These are phyloP conservation scores for Drosophila buzzatii DNA, from an alignment of 2,888 invertebrate genomes.

Conservation along the genomic window DNA sequence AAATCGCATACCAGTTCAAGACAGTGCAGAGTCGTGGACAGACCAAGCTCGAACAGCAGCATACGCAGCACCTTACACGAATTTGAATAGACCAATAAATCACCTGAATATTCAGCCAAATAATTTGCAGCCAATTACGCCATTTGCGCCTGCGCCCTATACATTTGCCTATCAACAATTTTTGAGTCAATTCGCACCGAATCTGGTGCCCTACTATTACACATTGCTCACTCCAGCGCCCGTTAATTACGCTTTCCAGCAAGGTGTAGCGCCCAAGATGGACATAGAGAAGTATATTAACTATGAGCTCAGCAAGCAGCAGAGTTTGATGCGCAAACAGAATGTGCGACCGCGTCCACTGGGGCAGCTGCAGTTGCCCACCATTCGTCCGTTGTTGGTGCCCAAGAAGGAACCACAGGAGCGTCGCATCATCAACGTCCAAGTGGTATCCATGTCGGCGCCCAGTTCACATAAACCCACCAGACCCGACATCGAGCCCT, in stretches of 20 bases:
- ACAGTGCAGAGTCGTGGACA: slow-evolving; percentile 1
- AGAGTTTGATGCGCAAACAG: slow-evolving; percentile 22
- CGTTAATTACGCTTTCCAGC: neutral
- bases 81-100: neutral
- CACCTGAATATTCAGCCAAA: neutral
- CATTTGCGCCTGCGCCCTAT: slow-evolving; percentile 4
- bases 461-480: neutral
- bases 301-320: slow-evolving; percentile 47
- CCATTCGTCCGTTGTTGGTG: neutral
- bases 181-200: slow-evolving; percentile 2
- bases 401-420: neutral
- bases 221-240: neutral
- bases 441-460: slow-evolving; percentile 22
- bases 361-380: slow-evolving; percentile 26
- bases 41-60: neutral
- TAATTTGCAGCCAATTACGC: slow-evolving; percentile 1
- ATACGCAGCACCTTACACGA: too few relatives aligned
- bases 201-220: slow-evolving; percentile 10
- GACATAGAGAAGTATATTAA: slow-evolving; percentile 62
- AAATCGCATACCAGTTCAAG: slow-evolving; percentile 22
- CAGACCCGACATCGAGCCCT: slow-evolving; percentile 6
- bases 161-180: slow-evolving; percentile 6
- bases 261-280: neutral
- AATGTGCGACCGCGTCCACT: slow-evolving; percentile 13
- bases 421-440: slow-evolving; percentile 29